These are phyloP conservation scores for Zosterops borbonicus DNA, from an alignment of 2,113 vertebrate species.

Conservation along the genomic window DNA sequence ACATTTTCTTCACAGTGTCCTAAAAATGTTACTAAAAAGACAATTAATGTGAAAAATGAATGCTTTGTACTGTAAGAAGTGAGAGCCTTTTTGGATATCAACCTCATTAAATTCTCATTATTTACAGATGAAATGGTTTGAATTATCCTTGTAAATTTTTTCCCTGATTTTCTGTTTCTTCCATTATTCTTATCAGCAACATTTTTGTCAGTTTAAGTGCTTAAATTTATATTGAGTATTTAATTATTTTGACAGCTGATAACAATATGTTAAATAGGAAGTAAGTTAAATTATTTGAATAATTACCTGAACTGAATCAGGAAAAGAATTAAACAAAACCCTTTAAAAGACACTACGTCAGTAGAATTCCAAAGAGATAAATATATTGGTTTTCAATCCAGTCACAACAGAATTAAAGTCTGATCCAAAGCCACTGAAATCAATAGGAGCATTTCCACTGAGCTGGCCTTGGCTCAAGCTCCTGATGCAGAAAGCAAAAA, in stretches of 20 bases:
- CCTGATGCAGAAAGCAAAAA: neutral
- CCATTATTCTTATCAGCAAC: conserved; percentile 52
- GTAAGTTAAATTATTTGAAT: conserved; percentile 15
- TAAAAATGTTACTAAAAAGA: conserved; percentile 1
- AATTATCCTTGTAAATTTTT: conserved; percentile 40
- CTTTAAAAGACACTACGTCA: conserved; percentile 28
- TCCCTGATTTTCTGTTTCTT: conserved; percentile 47
- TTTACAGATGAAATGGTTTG: conserved; percentile 68
- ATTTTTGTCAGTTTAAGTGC: conserved; percentile 66
- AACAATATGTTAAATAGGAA: conserved; percentile 30
- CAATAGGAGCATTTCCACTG: neutral
- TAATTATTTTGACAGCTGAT: conserved; percentile 68
- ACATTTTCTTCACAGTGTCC: neutral
- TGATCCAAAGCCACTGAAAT: conserved; percentile 33
- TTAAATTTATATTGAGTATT: conserved; percentile 61
- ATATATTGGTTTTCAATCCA: neutral
- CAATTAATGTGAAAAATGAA: conserved; percentile 58
- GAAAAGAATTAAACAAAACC: conserved; percentile 41
- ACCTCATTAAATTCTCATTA: conserved; percentile 70
- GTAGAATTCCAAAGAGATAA: conserved; percentile 42
- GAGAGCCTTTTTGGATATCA: conserved; percentile 40
- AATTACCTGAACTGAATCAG: conserved; percentile 15
- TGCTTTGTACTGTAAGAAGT: conserved; percentile 23
- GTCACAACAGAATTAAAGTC: neutral
- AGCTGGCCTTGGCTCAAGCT: neutral